Base-by-base conservation (phyloP, 2,797 vertebrate species). In the Clarias pachynema region DNA sequence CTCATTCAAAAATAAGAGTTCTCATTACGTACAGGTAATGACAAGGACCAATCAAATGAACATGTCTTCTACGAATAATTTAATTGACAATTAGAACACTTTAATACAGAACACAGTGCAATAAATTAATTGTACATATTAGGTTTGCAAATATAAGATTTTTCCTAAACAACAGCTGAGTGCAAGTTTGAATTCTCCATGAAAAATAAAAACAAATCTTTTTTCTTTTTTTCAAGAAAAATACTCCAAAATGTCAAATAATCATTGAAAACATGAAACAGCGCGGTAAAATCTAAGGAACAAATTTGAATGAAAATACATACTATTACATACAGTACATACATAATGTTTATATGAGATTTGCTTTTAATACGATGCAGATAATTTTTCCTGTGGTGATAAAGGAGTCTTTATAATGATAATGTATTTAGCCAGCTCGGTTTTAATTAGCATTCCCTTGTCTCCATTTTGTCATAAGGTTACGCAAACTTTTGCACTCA, bases 31-130 rank as follows among this genome's bases (percentile, higher is more conserved):
- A n/a, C 63, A 59, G 4, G 44, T 59, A 59, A 78, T 84, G 31
- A 69, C 65, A 79, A 79, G 29, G 37, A 79, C 60, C 24, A 10
- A 44, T 57, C 16, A 81, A 68, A 74, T 18, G 3, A 63, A 72
- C 2, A 56, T 26, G 59, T 22, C 40, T 56, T 37, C 69, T 29
- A 65, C 5, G 40, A 81, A 85, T 66, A 81, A 57, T 82, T 22
- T 44, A 56, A 75, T 82, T 14, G 66, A 10, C 29, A 49, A 37
- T 37, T 20, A 66, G 6, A 74, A 57, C 60, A 68, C 22, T 15
- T 18, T 40, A 24, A 77, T 65, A 78, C 24, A 69, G n/a, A 79
- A 40, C 37, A 49, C 15, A 29, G 1, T 79, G 29, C 44, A 84
- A 78, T 59, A 84, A 56, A 59, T 68, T 29, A 34, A n/a, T 68